phyloP scores from a whole-genome alignment of 2,797 vertebrate genomes.

The Acomys russatus region DNA sequence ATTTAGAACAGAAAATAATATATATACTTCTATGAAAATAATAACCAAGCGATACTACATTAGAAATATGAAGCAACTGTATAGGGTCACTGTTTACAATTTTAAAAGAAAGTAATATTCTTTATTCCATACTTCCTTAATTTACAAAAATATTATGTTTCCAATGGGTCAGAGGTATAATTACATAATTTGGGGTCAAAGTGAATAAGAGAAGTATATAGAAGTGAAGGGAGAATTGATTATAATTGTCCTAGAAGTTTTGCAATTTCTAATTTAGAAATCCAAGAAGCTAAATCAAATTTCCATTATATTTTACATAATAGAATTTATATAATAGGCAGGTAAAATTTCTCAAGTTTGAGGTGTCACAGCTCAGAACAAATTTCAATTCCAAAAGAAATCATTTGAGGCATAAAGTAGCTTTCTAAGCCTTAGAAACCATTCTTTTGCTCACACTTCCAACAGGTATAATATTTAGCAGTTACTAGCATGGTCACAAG shows the following conservation, averaged over 20 bases:
- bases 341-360: conserved; percentile 64
- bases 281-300: conserved; percentile 61
- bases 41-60: neutral
- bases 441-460: neutral
- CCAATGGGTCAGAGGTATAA: conserved; percentile 58
- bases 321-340: conserved; percentile 70
- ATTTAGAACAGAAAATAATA: conserved; percentile 55
- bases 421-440: conserved; percentile 63
- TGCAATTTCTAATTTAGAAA: conserved; percentile 64
- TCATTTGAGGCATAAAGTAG: conserved; percentile 59
- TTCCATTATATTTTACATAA: conserved; percentile 65
- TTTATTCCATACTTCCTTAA: conserved; percentile 39
- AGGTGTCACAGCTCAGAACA: conserved; percentile 64
- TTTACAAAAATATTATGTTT: conserved; percentile 41
- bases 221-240: conserved; percentile 9
- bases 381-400: conserved; percentile 72
- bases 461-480: conserved; percentile 32
- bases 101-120: conserved; percentile 45
- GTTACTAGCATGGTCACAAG: neutral
- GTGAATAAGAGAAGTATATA: neutral
- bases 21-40: conserved; percentile 14
- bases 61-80: conserved; percentile 11
- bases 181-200: conserved; percentile 56
- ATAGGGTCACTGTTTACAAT: conserved; percentile 9
- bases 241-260: conserved; percentile 58